phyloP scores from a whole-genome alignment of 2,113 vertebrate genomes.

The Callipepla squamata region DNA sequence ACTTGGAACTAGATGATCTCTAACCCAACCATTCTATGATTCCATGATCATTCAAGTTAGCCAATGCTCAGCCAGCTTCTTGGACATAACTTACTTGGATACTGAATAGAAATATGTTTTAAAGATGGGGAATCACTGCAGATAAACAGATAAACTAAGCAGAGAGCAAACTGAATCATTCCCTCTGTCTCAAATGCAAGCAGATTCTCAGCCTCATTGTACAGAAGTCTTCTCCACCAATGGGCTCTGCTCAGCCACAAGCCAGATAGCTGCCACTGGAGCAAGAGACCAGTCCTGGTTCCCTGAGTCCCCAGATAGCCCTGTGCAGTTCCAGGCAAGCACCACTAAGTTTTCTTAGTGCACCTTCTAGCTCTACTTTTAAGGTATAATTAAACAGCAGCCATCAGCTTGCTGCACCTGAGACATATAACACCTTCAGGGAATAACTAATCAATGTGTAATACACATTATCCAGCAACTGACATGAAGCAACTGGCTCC shows the following conservation, averaged over 20 bases:
- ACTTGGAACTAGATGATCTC: no score
- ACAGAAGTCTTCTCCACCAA: background rate
- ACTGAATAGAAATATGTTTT: fast-evolving
- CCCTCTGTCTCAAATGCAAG: background rate
- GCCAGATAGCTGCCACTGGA: background rate
- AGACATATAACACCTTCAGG: background rate
- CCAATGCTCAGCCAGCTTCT: background rate
- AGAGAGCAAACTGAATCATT: background rate
- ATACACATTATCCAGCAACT: background rate
- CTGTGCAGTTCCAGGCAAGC: background rate
- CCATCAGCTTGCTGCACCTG: background rate
- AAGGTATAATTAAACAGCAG: background rate
- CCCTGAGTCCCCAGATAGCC: background rate
- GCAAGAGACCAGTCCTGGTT: background rate
- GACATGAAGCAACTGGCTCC: background rate
- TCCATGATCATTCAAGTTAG: background rate
- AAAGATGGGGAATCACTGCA: background rate
- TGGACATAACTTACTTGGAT: background rate
- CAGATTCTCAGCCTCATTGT: background rate
- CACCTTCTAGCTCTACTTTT: background rate
- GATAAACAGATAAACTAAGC: background rate
- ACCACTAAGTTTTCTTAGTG: background rate
- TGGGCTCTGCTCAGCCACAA: background rate
- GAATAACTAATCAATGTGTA: background rate
- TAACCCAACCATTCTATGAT: no score